Conservation (phyloP, 2,113 vertebrate genomes). For the Eira barbara region DNA sequence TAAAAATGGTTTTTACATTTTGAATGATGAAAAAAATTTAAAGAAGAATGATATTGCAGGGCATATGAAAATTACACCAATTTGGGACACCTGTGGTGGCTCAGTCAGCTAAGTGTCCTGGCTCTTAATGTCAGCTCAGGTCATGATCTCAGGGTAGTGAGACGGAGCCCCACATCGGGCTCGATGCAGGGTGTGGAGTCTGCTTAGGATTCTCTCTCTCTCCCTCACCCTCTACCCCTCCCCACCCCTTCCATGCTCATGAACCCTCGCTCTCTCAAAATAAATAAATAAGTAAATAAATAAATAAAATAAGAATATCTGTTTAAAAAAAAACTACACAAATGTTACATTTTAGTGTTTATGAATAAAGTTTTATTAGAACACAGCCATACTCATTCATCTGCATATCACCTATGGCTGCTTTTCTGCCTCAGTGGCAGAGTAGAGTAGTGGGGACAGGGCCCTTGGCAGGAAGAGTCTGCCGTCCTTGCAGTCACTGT, state of each 20-base stretch:
- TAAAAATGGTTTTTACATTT: neutral
- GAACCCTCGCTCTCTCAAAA: neutral
- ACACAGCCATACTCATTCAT: neutral
- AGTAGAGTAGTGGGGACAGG: neutral
- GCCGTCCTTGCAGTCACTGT: fast-evolving
- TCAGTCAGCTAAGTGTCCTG: neutral
- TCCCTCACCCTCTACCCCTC: too few relatives aligned
- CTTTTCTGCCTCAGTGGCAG: fast-evolving
- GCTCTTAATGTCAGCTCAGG: neutral
- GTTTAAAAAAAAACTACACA: neutral
- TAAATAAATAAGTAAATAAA: neutral
- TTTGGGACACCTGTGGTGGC: neutral
- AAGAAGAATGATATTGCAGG: neutral
- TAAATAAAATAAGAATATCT: neutral
- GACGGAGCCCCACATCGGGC: neutral
- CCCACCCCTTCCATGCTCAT: neutral
- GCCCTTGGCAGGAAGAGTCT: neutral
- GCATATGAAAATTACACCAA: neutral
- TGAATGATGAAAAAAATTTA: neutral
- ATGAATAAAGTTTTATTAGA: neutral
- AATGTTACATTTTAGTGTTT: neutral
- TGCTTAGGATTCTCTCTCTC: neutral
- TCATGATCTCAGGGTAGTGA: neutral
- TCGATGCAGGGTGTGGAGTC: fast-evolving
- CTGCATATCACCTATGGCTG: fast-evolving